A percentile compares a stretch with the other conserved stretches of the same genome.
These are phyloP conservation scores for Prionailurus bengalensis DNA, from an alignment of 2,113 vertebrate species.

Conservation along the genomic window DNA sequence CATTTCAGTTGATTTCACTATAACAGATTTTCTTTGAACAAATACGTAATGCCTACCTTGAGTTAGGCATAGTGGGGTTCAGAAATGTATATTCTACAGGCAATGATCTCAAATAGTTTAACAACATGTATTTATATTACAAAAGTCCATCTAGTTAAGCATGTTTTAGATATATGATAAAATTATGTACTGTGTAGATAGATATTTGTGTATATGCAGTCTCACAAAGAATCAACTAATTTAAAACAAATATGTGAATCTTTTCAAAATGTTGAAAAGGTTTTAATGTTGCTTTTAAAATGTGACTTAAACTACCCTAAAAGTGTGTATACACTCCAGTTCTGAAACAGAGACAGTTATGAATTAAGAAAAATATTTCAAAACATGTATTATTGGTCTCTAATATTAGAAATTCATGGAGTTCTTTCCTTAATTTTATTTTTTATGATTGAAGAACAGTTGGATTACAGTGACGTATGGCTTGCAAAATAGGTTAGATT, in stretches of 20 bases:
- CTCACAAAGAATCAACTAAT: background rate
- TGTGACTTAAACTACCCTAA: background rate
- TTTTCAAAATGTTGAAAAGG: background rate
- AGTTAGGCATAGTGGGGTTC: background rate
- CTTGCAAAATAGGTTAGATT: conserved; percentile 15
- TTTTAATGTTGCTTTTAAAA: conserved; percentile 18
- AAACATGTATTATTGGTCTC: background rate
- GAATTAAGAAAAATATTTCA: background rate
- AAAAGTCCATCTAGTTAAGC: background rate
- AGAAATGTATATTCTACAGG: background rate
- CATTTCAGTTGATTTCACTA: background rate
- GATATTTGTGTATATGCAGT: background rate
- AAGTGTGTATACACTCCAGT: background rate
- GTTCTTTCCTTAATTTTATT: background rate
- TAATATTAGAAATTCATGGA: background rate
- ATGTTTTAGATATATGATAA: background rate
- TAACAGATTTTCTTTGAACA: background rate
- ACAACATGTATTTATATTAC: background rate
- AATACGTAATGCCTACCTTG: background rate
- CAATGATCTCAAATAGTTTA: background rate
- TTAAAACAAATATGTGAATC: background rate
- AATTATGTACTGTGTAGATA: background rate
- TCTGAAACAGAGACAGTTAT: background rate
- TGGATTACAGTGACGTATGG: background rate
- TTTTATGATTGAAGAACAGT: background rate